Evolutionary conservation across 35 echinoderm and acorn worm species (phyloP).

Genomic region (Nesometra sesokonis): DNA sequence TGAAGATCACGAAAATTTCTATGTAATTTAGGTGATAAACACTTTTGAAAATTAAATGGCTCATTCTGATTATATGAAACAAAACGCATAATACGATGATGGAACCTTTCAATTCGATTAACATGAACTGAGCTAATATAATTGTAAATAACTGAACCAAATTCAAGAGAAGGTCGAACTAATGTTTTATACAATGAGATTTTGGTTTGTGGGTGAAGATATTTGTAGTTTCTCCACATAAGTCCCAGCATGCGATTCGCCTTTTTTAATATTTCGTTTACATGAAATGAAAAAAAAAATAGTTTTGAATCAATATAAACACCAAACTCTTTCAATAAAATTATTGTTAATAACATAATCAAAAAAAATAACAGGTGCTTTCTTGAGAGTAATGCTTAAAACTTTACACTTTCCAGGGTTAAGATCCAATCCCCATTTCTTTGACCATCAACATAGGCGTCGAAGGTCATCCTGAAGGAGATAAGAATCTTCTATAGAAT

Average conservation of each 20-base stretch:
- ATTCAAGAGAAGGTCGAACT: background rate
- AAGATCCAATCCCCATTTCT: background rate
- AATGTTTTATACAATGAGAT: background rate
- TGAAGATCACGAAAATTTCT: background rate
- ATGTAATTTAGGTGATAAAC: background rate
- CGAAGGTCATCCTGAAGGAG: background rate
- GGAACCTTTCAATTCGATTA: background rate
- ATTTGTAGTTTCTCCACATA: background rate
- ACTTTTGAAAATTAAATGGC: background rate
- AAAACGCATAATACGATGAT: background rate
- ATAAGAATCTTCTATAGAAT: background rate
- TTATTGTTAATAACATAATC: background rate
- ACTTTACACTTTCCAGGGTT: background rate
- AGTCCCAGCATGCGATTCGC: background rate
- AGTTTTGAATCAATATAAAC: background rate
- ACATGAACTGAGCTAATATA: background rate
- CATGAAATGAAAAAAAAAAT: background rate
- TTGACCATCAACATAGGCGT: background rate
- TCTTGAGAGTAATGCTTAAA: background rate
- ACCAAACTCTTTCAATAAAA: background rate
- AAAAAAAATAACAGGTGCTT: too few species aligned
- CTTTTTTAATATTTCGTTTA: background rate
- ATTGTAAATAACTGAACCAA: background rate
- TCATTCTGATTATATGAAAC: background rate
- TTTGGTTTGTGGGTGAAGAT: background rate